phyloP scores from a whole-genome alignment of 2,797 vertebrate species.

The Nannoperca obscura region DNA sequence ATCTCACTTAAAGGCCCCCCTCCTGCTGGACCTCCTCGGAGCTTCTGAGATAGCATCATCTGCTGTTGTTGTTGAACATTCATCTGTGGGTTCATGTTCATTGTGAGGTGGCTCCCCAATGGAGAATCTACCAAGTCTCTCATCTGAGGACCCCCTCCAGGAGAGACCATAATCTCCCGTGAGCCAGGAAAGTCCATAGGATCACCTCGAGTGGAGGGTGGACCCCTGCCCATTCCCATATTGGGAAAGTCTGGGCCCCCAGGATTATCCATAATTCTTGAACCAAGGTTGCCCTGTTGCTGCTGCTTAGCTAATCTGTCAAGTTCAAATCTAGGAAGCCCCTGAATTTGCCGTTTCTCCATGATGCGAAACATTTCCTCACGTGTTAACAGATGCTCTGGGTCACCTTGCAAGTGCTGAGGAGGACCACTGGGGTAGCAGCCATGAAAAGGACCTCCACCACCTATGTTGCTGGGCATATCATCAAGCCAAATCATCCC shows the following conservation, averaged over 20 bases:
- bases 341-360: conserved; percentile 90
- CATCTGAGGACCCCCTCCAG: conserved; percentile 85
- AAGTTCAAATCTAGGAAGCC: conserved; percentile 92
- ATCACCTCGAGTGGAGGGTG: conserved; percentile 81
- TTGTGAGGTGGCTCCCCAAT: conserved; percentile 88
- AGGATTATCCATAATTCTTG: conserved; percentile 80
- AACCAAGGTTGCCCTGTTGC: conserved; percentile 76
- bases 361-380: conserved; percentile 95
- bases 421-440: conserved; percentile 86
- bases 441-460: conserved; percentile 89
- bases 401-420: conserved; percentile 88
- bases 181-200: conserved; percentile 91
- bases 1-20: conserved; percentile 83
- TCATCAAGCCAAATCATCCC: conserved; percentile 94
- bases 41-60: conserved; percentile 92
- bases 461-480: conserved; percentile 89
- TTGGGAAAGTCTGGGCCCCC: conserved; percentile 81
- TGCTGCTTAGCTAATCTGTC: conserved; percentile 92
- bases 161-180: conserved; percentile 91
- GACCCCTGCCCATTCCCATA: conserved; percentile 83
- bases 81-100: conserved; percentile 94
- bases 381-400: conserved; percentile 89
- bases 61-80: conserved; percentile 92
- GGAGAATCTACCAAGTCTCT: conserved; percentile 91
- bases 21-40: conserved; percentile 85